Evolutionary conservation across 1,140 invertebrate genomes (phyloP).

Genomic region (Philaenus spumarius): DNA sequence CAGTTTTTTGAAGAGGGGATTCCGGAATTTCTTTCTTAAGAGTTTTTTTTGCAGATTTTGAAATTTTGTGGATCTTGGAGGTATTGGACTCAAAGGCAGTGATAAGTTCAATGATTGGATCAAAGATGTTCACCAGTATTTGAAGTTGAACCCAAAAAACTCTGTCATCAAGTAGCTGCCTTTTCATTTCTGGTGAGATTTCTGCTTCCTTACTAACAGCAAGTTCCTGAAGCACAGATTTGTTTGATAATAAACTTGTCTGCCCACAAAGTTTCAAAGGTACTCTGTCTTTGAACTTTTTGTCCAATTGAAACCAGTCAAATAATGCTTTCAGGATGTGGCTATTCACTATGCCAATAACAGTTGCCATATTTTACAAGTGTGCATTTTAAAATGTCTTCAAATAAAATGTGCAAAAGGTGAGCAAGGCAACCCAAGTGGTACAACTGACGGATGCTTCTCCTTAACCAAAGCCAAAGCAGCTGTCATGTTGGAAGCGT

Average conservation of each 20-base stretch:
- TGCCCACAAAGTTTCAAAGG: conserved; percentile 14
- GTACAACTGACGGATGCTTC: conserved; percentile 11
- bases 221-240: conserved; percentile 15
- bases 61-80: conserved; percentile 3
- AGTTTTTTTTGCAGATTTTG: neutral
- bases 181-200: conserved; percentile 6
- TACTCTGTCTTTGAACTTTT: conserved; percentile 7
- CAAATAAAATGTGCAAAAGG: conserved; percentile 2
- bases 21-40: neutral
- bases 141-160: conserved; percentile 18
- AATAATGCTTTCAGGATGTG: too few species aligned
- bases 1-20: conserved; percentile 9
- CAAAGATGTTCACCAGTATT: conserved; percentile 13
- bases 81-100: conserved; percentile 14
- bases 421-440: neutral
- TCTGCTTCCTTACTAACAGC: conserved; percentile 7
- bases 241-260: conserved; percentile 10
- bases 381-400: neutral
- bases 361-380: neutral
- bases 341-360: neutral
- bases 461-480: conserved; percentile 25
- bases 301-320: too few species aligned
- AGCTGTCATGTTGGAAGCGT: conserved; percentile 29
- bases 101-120: conserved; percentile 16
- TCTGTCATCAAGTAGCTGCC: conserved; percentile 10